Evolutionary conservation across 2,888 invertebrate species (phyloP), one percentile per base, ranked within the genome.

Genomic region (Cephus rjabovi): DNA sequence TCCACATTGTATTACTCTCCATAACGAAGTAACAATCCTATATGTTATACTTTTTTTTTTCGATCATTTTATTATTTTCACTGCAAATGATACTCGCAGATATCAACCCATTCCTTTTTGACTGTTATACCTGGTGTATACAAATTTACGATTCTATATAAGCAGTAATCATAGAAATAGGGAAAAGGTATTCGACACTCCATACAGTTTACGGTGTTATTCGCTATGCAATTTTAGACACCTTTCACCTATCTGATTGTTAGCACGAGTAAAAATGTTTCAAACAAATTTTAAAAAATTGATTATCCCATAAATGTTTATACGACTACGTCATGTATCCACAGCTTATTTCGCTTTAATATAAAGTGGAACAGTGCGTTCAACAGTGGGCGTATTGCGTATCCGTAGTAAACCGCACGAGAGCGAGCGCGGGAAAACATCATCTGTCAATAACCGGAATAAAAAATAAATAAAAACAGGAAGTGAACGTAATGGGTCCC

Each of bases 361-460:
- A 56, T 56, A 56, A 23, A 56, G 56, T 56, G 56, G 56, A 56
- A 23, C 56, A 23, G 56, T 23, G 56, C 56, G 56, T 12, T 71
- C 34, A 71, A 23, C 71, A 31, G 71, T 34, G 71, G 33, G 71
- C 71, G 31, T 71, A 71, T 71, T 34, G 71, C 71, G 71, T 34
- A 33, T 31, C 71, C 71, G 68, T 11, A 11, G 34, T 73, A 73
- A 23, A 40, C 73, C 75, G 73, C 15, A 73, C 56, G 34, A 69
- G 69, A 73, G 35, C 81, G 83, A 83, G 81, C 81, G 79, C 81
- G 79, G 80, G 81, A 82, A 83, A 86, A 86, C 85, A 84, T 85
- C 81, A 86, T 87, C 85, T 83, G 85, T 88, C 86, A 87, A 85
- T 86, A 87, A 87, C 83, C 80, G 80, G 79, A 80, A 78, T 78